Percentiles rank a stretch among this genome's conserved stretches.
Conservation (phyloP, 2,797 vertebrate species). For the Pampus argenteus region DNA sequence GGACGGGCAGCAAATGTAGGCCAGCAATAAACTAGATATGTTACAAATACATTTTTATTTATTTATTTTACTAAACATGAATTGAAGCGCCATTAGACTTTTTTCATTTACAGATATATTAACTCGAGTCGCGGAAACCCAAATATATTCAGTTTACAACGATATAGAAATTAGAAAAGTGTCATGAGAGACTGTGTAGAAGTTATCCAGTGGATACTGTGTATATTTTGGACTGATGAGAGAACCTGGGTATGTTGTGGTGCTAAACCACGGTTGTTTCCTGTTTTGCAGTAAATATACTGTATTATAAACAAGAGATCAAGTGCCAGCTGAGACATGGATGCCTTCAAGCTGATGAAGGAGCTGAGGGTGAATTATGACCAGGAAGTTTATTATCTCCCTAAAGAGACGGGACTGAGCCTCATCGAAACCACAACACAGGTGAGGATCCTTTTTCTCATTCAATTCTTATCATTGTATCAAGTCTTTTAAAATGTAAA, state of each 20-base stretch:
- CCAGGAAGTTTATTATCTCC: slow-evolving; percentile 90
- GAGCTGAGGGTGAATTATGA: slow-evolving; percentile 91
- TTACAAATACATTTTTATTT: no score
- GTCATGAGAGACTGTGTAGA: neutral
- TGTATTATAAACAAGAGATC: slow-evolving; percentile 36
- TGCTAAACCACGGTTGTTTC: neutral
- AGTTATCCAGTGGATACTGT: neutral
- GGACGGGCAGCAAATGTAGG: slow-evolving; percentile 23
- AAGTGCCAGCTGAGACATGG: slow-evolving; percentile 77
- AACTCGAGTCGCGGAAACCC: no score
- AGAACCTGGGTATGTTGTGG: neutral
- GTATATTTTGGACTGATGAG: neutral
- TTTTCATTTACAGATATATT: no score
- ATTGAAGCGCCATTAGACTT: no score
- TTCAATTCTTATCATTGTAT: no score
- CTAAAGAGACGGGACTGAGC: slow-evolving; percentile 90
- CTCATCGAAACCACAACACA: slow-evolving; percentile 90
- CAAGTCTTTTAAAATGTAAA: neutral
- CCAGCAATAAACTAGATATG: slow-evolving; percentile 1
- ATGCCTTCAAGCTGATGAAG: slow-evolving; percentile 91
- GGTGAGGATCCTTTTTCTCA: no score
- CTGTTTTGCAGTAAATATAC: slow-evolving; percentile 45
- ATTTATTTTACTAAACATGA: no score
- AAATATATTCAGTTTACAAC: neutral
- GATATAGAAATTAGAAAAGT: no score